phyloP scores from a whole-genome alignment of 2,797 vertebrate genomes.

The Podarcis lilfordi region DNA sequence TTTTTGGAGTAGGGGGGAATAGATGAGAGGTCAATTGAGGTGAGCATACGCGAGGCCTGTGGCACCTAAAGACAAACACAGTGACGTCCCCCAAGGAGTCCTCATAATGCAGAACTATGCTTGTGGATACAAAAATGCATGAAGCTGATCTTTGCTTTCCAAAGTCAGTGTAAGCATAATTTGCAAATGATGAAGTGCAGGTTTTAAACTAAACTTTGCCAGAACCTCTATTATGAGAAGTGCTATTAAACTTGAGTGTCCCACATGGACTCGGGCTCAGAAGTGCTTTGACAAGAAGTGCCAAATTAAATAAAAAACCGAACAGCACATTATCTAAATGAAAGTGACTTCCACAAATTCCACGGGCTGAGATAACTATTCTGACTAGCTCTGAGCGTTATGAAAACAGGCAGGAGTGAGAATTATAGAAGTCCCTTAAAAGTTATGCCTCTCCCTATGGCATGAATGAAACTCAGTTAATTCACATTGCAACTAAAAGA shows the following conservation, averaged over 20 bases:
- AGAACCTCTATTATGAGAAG: background rate
- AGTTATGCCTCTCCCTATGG: background rate
- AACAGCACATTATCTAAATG: background rate
- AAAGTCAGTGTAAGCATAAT: background rate
- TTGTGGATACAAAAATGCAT: background rate
- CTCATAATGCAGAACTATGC: background rate
- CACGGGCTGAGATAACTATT: background rate
- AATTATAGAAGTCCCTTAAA: background rate
- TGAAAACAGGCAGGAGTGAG: background rate
- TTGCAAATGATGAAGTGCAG: background rate
- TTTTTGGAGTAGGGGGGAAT: background rate
- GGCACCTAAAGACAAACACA: background rate
- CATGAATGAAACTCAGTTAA: background rate
- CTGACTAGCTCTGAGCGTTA: background rate
- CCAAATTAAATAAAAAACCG: background rate
- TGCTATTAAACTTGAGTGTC: background rate
- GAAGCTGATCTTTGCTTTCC: background rate
- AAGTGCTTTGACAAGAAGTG: background rate
- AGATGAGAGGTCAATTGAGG: background rate
- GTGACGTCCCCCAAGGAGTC: background rate
- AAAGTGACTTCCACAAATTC: background rate
- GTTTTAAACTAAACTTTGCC: background rate
- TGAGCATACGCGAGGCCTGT: background rate
- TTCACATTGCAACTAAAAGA: background rate
- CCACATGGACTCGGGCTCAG: background rate